A percentile compares a stretch with the other conserved stretches of the same genome.
Conservation (phyloP, 2,113 vertebrate genomes). For the Nibea coibor region DNA sequence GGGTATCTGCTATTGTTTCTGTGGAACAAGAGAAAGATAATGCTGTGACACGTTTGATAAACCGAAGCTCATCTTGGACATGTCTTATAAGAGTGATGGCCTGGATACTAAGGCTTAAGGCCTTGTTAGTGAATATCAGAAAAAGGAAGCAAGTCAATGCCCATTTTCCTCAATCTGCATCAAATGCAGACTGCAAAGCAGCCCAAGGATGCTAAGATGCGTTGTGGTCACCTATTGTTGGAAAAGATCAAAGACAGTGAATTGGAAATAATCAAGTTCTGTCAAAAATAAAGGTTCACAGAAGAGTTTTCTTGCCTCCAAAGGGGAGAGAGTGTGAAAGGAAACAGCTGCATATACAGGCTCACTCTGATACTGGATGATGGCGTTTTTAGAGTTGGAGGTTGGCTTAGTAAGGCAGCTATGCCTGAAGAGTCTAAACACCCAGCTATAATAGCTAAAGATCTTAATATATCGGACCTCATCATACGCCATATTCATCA, state of each 20-base stretch:
- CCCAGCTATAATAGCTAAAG: too few species aligned
- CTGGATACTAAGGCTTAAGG: neutral
- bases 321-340: neutral
- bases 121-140: neutral
- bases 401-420: too few species aligned
- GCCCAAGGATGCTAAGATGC: neutral
- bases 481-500: too few species aligned
- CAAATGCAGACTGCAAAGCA: too few species aligned
- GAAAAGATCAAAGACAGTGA: neutral
- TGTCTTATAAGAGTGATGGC: neutral
- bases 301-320: neutral
- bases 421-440: neutral
- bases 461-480: too few species aligned
- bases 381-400: too few species aligned
- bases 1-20: neutral
- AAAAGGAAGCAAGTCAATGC: neutral
- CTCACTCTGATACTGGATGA: neutral
- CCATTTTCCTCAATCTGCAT: neutral
- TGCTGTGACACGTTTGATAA: neutral
- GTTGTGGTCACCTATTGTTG: neutral
- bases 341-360: neutral
- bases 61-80: neutral
- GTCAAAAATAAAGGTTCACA: neutral
- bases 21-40: constrained; percentile 3
- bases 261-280: neutral